Conservation (phyloP, 2,888 invertebrate species). For the Perizoma affinitatum region DNA sequence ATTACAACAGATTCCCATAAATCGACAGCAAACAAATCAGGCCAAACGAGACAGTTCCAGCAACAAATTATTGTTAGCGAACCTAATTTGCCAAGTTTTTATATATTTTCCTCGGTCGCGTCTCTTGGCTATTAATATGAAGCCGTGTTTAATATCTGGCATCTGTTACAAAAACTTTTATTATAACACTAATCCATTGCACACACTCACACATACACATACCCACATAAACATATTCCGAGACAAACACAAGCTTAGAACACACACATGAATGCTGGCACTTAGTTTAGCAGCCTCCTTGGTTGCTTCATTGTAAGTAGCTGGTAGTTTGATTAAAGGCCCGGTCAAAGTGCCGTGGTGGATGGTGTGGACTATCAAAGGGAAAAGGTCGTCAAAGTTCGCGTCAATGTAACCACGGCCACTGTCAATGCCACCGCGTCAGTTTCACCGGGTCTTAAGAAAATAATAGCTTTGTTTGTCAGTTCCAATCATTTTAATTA, state of each 20-base stretch:
- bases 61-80: constrained; percentile 66
- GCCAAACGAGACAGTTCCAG: constrained; percentile 56
- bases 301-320: constrained; percentile 59
- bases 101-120: constrained; percentile 76
- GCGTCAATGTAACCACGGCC: no score
- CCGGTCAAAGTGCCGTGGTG: no score
- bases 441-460: no score
- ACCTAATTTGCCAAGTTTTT: constrained; percentile 80
- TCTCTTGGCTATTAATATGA: constrained; percentile 78
- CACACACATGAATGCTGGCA: constrained; percentile 68
- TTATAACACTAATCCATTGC: constrained; percentile 84
- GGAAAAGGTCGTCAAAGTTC: no score
- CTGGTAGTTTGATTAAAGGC: constrained; percentile 31
- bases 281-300: constrained; percentile 75
- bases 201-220: constrained; percentile 52
- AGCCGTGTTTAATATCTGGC: constrained; percentile 83
- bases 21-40: constrained; percentile 65
- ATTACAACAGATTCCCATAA: constrained; percentile 46
- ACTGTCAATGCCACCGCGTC: no score
- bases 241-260: constrained; percentile 48
- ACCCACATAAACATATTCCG: constrained; percentile 39
- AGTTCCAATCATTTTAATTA: constrained; percentile 18
- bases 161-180: constrained; percentile 85
- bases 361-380: no score
- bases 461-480: no score